Base-by-base conservation (phyloP, 2,113 vertebrate genomes). In the Perognathus longimembris region DNA sequence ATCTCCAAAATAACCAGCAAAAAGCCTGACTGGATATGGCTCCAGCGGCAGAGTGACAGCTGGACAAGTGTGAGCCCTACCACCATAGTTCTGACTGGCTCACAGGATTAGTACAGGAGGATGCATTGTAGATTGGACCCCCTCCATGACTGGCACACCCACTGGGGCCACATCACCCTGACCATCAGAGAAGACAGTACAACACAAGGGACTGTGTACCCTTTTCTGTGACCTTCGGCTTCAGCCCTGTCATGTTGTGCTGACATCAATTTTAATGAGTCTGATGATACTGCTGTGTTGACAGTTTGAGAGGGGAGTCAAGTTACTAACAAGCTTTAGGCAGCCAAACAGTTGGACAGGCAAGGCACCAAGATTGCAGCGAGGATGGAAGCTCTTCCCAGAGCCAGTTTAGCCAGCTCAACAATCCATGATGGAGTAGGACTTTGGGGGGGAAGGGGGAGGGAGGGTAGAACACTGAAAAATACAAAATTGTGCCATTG, bases 191-290 rank as follows among this genome's bases (percentile, higher is more conserved):
- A 45, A 76, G 30, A n/a, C n/a, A 32, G 78, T 66, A 40, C 1
- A 20, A 64, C 11, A 24, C 15, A 89, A 45, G 28, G 24, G 24
- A 78, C 32, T 76, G 3, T 54, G 14, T 54, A 21, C 59, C 36
- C 73, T 76, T 64, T 70, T 32, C 81, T 21, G 9, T 92, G 95
- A 90, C 78, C 93, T 90, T 91, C 79, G 10, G 38, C 77, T 67
- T 26, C 70, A 85, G 61, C 15, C 42, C 36, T 85, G 88, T 93
- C 86, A 34, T 2, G 7, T 71, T 87, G 90, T 85, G 75, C 90
- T 93, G 94, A 92, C 78, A 91, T 91, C 85, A 76, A 4, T 95
- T 90, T 96, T 93, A 95, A 93, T 89, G 76, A 95, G 86, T 61
- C 71, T 88, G 78, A 32, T 87, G 84, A 88, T 81, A 90, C 40